phyloP scores from a whole-genome alignment of 2,797 vertebrate genomes.

The Odontamblyopus rebecca region DNA sequence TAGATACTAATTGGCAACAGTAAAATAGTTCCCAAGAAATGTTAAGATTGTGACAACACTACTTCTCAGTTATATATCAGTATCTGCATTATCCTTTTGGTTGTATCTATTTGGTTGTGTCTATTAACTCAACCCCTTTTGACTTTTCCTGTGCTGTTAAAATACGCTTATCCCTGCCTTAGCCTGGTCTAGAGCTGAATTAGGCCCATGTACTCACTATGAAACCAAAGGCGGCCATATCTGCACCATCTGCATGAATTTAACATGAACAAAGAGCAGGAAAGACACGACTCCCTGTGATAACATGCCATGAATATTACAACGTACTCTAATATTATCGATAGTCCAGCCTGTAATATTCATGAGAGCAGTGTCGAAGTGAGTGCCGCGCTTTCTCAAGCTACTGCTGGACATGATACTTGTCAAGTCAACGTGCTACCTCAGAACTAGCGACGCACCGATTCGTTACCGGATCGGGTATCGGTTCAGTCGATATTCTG shows the following conservation, averaged over 20 bases:
- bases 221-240: conserved; percentile 37
- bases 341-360: conserved; percentile 60
- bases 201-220: conserved; percentile 30
- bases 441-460: no score
- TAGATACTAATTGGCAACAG: no score
- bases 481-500: no score
- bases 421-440: not conserved
- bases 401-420: not conserved
- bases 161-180: conserved; percentile 37
- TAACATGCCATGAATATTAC: conserved; percentile 62
- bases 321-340: conserved; percentile 54
- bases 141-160: not conserved
- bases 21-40: no score
- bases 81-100: not conserved
- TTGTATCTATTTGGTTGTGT: not conserved
- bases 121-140: not conserved
- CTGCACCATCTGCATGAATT: conserved; percentile 57
- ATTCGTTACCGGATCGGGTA: no score
- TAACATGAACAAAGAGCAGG: conserved; percentile 52
- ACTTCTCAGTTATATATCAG: no score
- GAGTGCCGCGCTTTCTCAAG: conserved; percentile 24
- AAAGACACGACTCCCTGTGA: conserved; percentile 33
- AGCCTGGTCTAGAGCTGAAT: conserved; percentile 31
- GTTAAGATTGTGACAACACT: no score
- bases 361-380: conserved; percentile 46